Percentiles rank a stretch among this genome's conserved stretches.
phyloP scores from a whole-genome alignment of 2,888 invertebrate genomes.

The Tiphia femorata region DNA sequence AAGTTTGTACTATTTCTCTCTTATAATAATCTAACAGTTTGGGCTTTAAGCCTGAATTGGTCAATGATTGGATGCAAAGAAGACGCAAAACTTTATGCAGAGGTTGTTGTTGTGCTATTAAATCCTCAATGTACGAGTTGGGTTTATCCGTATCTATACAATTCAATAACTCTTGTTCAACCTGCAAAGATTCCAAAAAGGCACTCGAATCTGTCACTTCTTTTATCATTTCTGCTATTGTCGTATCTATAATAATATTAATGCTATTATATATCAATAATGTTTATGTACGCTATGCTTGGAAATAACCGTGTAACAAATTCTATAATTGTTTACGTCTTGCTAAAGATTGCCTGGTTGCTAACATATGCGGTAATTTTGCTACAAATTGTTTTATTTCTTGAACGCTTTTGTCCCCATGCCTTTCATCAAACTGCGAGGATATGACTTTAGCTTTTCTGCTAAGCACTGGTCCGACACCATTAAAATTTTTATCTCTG shows the following conservation, averaged over 20 bases:
- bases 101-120: constrained; percentile 87
- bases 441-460: constrained; percentile 90
- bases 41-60: constrained; percentile 92
- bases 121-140: constrained; percentile 90
- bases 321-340: constrained; percentile 68
- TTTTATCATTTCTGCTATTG: constrained; percentile 94
- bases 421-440: constrained; percentile 86
- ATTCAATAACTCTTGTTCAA: constrained; percentile 93
- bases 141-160: constrained; percentile 93
- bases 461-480: constrained; percentile 87
- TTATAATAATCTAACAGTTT: constrained; percentile 84
- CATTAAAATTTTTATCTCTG: constrained; percentile 93
- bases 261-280: constrained; percentile 2
- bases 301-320: neutral
- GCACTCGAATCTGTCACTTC: constrained; percentile 82
- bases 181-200: constrained; percentile 83
- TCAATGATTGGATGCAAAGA: constrained; percentile 92
- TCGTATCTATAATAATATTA: constrained; percentile 81
- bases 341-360: constrained; percentile 87
- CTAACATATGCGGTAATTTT: constrained; percentile 87
- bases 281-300: neutral
- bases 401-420: constrained; percentile 90
- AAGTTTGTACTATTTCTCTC: constrained; percentile 83
- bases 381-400: constrained; percentile 96
- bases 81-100: constrained; percentile 87